These are phyloP conservation scores for Homalodisca vitripennis DNA, from an alignment of 1,140 invertebrate genomes.

Conservation along the genomic window DNA sequence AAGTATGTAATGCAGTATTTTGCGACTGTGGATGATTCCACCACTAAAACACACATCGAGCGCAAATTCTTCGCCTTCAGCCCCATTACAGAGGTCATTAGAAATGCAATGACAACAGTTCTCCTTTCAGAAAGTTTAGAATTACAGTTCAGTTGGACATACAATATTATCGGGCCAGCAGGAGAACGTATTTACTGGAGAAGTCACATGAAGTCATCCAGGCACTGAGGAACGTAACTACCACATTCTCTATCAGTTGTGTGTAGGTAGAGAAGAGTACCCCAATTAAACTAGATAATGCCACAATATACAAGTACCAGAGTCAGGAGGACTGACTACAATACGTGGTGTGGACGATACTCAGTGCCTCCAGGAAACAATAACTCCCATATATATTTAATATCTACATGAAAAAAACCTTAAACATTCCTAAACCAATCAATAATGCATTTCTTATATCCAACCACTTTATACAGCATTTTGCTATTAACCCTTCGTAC, in stretches of 20 bases:
- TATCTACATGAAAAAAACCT: no score
- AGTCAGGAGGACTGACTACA: no score
- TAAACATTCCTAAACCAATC: no score
- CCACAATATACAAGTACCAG: no score
- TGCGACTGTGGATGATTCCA: conserved; percentile 90
- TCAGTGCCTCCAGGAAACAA: no score
- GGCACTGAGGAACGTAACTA: conserved; percentile 92
- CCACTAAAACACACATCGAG: conserved; percentile 92
- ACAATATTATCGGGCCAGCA: conserved; percentile 92
- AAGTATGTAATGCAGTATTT: conserved; percentile 99
- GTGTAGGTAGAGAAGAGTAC: conserved; percentile 70
- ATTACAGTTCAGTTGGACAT: conserved; percentile 85
- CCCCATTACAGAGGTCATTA: conserved; percentile 99
- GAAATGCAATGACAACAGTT: conserved; percentile 99
- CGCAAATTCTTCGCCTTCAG: conserved; percentile 95
- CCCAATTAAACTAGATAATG: no score
- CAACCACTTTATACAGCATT: no score
- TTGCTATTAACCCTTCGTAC: no score
- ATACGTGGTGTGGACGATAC: no score
- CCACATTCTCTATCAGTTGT: conserved; percentile 98
- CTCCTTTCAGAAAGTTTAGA: conserved; percentile 93
- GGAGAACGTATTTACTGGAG: conserved; percentile 97
- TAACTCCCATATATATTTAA: no score
- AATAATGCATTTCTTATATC: no score
- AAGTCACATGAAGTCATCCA: conserved; percentile 96